Percentiles rank a stretch among this genome's conserved stretches.
These are phyloP conservation scores for Molossus alvarezi DNA, from an alignment of 2,797 vertebrate genomes.

Conservation along the genomic window DNA sequence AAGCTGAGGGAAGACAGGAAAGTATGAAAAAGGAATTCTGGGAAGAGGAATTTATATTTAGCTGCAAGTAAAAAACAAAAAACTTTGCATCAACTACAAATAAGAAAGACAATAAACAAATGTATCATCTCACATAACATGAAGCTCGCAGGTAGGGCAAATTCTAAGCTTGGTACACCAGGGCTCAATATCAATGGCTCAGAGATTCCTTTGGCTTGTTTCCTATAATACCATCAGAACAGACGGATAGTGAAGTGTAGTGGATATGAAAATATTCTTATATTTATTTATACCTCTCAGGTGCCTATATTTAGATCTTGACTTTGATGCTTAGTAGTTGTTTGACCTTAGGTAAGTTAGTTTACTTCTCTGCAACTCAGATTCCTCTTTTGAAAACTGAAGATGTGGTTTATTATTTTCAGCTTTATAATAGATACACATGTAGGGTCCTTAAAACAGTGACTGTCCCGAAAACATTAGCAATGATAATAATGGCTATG, in stretches of 20 bases:
- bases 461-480: neutral
- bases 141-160: neutral
- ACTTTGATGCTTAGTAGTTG: neutral
- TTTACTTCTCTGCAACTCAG: neutral
- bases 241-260: neutral
- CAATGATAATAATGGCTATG: neutral
- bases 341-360: neutral
- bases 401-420: neutral
- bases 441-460: neutral
- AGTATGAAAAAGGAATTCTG: neutral
- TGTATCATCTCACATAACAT: neutral
- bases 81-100: neutral
- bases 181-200: neutral
- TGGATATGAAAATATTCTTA: neutral
- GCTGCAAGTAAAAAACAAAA: neutral
- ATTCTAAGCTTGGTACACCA: neutral
- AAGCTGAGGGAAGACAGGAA: neutral
- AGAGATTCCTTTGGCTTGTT: neutral
- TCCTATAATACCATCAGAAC: neutral
- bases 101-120: neutral
- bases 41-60: slow-evolving; percentile 21
- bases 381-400: slow-evolving; percentile 46
- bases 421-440: neutral
- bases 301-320: neutral
- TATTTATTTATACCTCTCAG: neutral